These are phyloP conservation scores for mouse (Mus musculus) DNA, from an alignment of 2,113 vertebrate species.

Conservation along the genomic window GRCm39 chrX:126847001-126847500, in stretches of 20 bases:
- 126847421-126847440: neutral
- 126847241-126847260: neutral
- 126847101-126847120: neutral
- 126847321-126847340: neutral
- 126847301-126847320: neutral
- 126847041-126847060: neutral
- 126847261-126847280: neutral
- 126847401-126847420: neutral
- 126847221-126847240: neutral
- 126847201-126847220: neutral
- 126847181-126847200: neutral
- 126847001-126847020: neutral
- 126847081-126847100: neutral
- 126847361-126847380: neutral
- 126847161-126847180: neutral
- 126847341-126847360: neutral
- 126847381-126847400: neutral
- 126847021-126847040: neutral
- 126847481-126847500: neutral
- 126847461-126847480: neutral
- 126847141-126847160: neutral
- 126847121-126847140: neutral
- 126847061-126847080: neutral
- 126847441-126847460: neutral
- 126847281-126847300: neutral